These are phyloP conservation scores for Apamea anceps DNA, from an alignment of 2,888 invertebrate species.

Conservation along the genomic window DNA sequence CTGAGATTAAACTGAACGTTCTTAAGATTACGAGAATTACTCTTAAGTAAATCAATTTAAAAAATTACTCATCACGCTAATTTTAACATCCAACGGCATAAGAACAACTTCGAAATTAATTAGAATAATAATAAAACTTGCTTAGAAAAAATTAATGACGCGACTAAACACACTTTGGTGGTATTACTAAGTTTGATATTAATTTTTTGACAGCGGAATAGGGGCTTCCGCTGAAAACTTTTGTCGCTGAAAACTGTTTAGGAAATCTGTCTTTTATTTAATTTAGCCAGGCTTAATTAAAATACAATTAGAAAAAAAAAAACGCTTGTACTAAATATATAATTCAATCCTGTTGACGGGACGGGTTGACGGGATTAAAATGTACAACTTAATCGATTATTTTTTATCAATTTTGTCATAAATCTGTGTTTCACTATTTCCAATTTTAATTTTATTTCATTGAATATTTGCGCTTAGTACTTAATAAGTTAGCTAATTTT, in stretches of 20 bases:
- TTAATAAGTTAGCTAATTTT: no score
- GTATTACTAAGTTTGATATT: not conserved
- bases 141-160: not conserved
- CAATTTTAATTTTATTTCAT: no score
- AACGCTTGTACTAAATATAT: not conserved
- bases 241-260: no score
- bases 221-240: not conserved
- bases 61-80: conserved; percentile 13
- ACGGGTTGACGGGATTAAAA: not conserved
- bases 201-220: not conserved
- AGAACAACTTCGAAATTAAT: conserved; percentile 8
- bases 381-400: not conserved
- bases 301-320: not conserved
- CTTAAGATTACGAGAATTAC: no score
- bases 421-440: no score
- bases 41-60: conserved; percentile 8
- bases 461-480: no score
- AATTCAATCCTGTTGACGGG: not conserved
- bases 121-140: not conserved
- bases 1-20: no score
- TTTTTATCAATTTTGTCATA: no score
- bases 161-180: not conserved
- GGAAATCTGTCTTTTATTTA: not conserved
- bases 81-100: conserved; percentile 1
- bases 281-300: not conserved